Base-by-base conservation (phyloP, 1,140 invertebrate genomes). In the Propsilocerus akamusi region DNA sequence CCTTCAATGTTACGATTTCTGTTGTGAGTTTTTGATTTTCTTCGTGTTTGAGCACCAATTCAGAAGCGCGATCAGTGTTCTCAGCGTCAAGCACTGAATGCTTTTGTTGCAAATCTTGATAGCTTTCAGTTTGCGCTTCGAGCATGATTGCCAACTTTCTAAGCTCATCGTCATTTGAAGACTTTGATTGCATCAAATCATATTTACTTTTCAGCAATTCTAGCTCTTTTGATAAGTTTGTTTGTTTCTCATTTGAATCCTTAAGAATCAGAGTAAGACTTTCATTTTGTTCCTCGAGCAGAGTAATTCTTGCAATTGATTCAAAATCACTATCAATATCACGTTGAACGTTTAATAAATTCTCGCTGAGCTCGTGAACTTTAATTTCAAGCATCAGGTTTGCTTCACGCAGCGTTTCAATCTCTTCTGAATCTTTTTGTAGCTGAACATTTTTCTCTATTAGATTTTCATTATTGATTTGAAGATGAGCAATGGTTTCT, bases 401-500 rank as follows among this genome's bases (percentile, higher is more conserved):
- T 34, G 49, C 50, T 3, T 22, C 10, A 10, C 26, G 51, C 12
- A 53, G 20, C 10, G 34, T 49, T 14, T 50, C 46, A 7, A 6
- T 30, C 26, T 7, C 7, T 30, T 12, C 6, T 12, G 7, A 7
- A 12, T 30, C 7, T 7, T 12, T 30, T 6, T 7, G 12, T 6
- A 30, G 6, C 26, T 12, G 12, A 30, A 30, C 12, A 12, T 30
- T 7, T 30, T 30, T 30, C 26, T 30, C 26, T 7, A 30, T 30
- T 30, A 7, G 14, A 17, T 46, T 46, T 22, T 22, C 5, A 17
- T 46, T 46, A 22, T 23, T 17, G 5, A 46, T 23, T 20, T 46
- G 20, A 17, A 52, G 49, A 7, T 58, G 49, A 25, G 3, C 17
- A 41, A 20, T 28, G 10, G 34, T 37, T 37, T 52, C 47, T 26